phyloP scores from a whole-genome alignment of 2,888 invertebrate genomes.

The Margaritifera margaritifera region DNA sequence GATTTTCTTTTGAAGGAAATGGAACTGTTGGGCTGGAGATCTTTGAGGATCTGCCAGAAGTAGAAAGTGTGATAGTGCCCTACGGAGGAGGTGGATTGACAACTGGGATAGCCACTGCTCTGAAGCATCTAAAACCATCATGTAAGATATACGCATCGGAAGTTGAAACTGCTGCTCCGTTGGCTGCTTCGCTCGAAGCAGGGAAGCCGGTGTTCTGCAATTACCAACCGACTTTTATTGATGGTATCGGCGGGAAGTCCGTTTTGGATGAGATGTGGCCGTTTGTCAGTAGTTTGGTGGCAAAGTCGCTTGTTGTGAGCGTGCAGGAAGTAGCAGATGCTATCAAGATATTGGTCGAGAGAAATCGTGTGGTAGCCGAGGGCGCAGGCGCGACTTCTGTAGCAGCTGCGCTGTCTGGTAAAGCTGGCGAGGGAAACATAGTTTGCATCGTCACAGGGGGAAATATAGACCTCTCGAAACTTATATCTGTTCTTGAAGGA shows the following conservation, averaged over 20 bases:
- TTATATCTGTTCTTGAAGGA: constrained; percentile 50
- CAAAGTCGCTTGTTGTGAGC: constrained; percentile 57
- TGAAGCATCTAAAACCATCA: constrained; percentile 54
- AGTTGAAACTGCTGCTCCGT: constrained; percentile 64
- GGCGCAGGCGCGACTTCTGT: constrained; percentile 68
- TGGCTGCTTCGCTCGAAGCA: constrained; percentile 51
- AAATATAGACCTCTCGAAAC: constrained; percentile 61
- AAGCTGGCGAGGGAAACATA: constrained; percentile 57
- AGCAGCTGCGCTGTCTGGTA: constrained; percentile 58
- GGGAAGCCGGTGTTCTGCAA: constrained; percentile 49
- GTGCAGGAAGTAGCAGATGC: constrained; percentile 60
- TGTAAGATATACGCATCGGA: constrained; percentile 64
- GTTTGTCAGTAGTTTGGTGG: constrained; percentile 51
- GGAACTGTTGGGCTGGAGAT: constrained; percentile 69
- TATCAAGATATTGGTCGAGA: constrained; percentile 58
- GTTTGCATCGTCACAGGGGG: constrained; percentile 70
- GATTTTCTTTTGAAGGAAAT: constrained; percentile 53
- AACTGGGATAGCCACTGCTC: constrained; percentile 64
- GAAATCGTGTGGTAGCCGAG: constrained; percentile 66
- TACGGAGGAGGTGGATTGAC: constrained; percentile 68
- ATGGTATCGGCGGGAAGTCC: constrained; percentile 66
- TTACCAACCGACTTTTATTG: constrained; percentile 64
- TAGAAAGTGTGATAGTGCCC: constrained; percentile 65
- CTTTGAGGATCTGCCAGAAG: constrained; percentile 65
- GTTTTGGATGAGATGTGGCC: constrained; percentile 67